Evolutionary conservation across 2,797 vertebrate species (phyloP).

Genomic region (Malurus splendens): DNA sequence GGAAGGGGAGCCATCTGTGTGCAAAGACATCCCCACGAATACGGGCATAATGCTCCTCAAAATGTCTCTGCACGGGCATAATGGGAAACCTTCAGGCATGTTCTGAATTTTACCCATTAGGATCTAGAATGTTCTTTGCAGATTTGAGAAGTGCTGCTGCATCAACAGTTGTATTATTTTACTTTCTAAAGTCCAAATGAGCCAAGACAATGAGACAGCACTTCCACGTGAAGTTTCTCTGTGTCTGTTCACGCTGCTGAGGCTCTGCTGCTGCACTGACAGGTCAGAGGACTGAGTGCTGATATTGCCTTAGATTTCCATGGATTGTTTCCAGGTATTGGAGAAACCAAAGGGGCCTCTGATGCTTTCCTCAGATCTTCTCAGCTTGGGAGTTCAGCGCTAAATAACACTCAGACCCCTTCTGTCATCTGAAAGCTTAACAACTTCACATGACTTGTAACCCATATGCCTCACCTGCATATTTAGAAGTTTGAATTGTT

Average conservation of each 20-base stretch:
- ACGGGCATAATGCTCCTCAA: accelerated
- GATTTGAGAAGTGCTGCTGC: neutral
- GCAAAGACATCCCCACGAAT: neutral
- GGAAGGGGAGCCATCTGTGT: neutral
- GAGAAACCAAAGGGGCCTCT: neutral
- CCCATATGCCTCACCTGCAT: neutral
- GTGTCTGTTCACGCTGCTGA: neutral
- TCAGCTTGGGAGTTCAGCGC: neutral
- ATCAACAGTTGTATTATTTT: neutral
- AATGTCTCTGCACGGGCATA: neutral
- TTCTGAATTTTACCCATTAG: neutral
- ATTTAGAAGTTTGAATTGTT: constrained; percentile 7
- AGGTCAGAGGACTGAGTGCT: neutral
- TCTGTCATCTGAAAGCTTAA: neutral
- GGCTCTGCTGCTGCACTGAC: neutral
- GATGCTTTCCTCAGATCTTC: neutral
- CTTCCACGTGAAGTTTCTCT: neutral
- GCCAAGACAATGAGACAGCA: neutral
- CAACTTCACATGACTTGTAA: neutral
- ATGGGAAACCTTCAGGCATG: neutral
- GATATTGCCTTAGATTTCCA: neutral
- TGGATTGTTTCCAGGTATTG: neutral
- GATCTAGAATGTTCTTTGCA: neutral
- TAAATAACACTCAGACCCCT: neutral
- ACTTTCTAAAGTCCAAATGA: neutral